Evolutionary conservation across 2,113 vertebrate species (phyloP).

Genomic region (Cyrtonyx montezumae): DNA sequence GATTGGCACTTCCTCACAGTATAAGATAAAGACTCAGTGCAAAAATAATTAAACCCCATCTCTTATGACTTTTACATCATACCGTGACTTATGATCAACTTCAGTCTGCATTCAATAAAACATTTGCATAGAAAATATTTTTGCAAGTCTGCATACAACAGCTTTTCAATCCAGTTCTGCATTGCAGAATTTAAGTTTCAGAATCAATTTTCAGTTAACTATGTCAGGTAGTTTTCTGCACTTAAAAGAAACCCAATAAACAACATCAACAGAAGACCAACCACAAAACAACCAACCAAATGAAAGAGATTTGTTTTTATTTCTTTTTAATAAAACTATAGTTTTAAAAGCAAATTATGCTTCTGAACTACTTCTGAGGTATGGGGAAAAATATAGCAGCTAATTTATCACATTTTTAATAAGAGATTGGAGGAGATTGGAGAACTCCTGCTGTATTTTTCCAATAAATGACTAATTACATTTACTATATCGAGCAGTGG

Average conservation of each 20-base stretch:
- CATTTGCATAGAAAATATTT: not conserved
- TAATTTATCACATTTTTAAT: not conserved
- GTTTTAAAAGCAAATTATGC: not conserved
- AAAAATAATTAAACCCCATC: conserved; percentile 1
- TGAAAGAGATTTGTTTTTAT: not conserved
- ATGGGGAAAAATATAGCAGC: not conserved
- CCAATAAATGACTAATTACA: not conserved
- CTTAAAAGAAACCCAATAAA: not conserved
- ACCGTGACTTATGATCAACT: not conserved
- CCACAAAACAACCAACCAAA: not conserved
- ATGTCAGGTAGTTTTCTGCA: not conserved
- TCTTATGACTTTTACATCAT: conserved; percentile 13
- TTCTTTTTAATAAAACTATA: not conserved
- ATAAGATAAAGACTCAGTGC: not conserved
- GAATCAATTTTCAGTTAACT: not conserved
- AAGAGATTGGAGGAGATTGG: not conserved
- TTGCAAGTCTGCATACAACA: not conserved
- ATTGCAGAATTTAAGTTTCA: not conserved
- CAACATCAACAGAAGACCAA: too few relatives aligned
- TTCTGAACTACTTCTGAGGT: not conserved
- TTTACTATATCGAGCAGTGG: not conserved
- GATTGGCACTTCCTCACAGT: not conserved
- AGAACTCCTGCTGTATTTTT: not conserved
- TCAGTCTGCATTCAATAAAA: not conserved
- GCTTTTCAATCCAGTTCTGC: not conserved